Base-by-base conservation (phyloP, 1,140 invertebrate species). In the Neodiprion lecontei region DNA sequence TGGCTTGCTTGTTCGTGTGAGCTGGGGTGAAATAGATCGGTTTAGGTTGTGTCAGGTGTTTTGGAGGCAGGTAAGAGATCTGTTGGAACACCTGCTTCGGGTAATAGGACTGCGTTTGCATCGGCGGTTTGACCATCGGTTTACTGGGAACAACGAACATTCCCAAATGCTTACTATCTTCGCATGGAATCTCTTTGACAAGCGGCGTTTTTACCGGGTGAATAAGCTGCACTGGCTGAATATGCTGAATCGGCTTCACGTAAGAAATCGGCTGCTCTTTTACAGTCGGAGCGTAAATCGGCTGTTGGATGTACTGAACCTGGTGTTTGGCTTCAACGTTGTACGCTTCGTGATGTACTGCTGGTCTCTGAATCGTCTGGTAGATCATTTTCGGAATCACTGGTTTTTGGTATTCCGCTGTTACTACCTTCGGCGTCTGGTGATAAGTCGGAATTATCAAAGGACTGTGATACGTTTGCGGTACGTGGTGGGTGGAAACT, bases 181-280 rank as follows among this genome's bases (percentile, higher is more conserved):
- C 53, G n/a, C 53, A 61, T 9, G 53, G 53, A 61, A 61, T 61
- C n/a, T 61, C 53, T 61, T 61, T 61, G n/a, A 17, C 53, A 61
- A 40, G 28, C 28, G 28, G 28, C 28, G 28, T 40, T 40, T 40
- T 40, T 40, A 40, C 28, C 28, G 53, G n/a, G n/a, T 61, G 53
- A 17, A 61, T 14, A 4, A 61, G n/a, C n/a, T 61, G 53, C n/a
- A 61, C 11, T 17, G 53, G 53, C 53, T 61, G 53, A 61, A 17
- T 17, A 12, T 61, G 53, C n/a, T 61, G 53, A 17, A 61, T 61
- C 53, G 53, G 53, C 9, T 84, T 84, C 48, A 81, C 74, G 67
- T 82, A 82, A 9, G 80, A 78, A 40, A 83, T 67, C 11, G 69
- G 67, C 17, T 78, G 81, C 40, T 81, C 81, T 5, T 73, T 76